Percentiles rank a stretch among this genome's conserved stretches.
Evolutionary conservation across 2,797 vertebrate genomes (phyloP).

Genomic region (Trachurus trachurus): DNA sequence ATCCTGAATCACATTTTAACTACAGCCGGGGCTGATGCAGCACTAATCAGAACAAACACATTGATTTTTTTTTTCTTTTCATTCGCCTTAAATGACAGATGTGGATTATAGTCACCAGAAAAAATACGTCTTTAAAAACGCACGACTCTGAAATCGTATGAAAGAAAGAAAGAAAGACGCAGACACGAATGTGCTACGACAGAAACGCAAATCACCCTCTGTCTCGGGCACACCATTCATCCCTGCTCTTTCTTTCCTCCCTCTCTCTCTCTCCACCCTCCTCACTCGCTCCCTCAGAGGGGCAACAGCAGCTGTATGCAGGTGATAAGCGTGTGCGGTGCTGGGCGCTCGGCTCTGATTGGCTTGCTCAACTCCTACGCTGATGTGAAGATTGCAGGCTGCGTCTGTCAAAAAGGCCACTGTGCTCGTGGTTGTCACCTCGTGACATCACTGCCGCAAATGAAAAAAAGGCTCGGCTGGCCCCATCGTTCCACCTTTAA

Average conservation of each 20-base stretch:
- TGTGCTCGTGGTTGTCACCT: conserved; percentile 67
- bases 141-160: conserved; percentile 45
- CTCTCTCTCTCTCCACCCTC: conserved; percentile 55
- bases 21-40: conserved; percentile 59
- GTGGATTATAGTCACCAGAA: conserved; percentile 46
- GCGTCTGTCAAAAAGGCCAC: conserved; percentile 82
- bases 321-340: conserved; percentile 83
- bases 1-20: conserved; percentile 75
- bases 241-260: conserved; percentile 64
- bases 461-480: conserved; percentile 54
- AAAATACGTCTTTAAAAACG: conserved; percentile 40
- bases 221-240: conserved; percentile 62
- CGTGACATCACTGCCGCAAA: conserved; percentile 65
- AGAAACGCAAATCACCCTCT: conserved; percentile 70
- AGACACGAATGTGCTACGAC: conserved; percentile 40
- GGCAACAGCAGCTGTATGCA: conserved; percentile 82
- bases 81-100: conserved; percentile 46
- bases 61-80: conserved; percentile 42
- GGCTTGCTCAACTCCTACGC: conserved; percentile 77
- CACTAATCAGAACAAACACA: conserved; percentile 56
- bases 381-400: conserved; percentile 83
- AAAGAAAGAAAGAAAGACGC: conserved; percentile 57
- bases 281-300: conserved; percentile 67
- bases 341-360: conserved; percentile 74
- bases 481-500: background rate